phyloP scores from a whole-genome alignment of 2,888 invertebrate genomes.

The Trachelus troglodyta region DNA sequence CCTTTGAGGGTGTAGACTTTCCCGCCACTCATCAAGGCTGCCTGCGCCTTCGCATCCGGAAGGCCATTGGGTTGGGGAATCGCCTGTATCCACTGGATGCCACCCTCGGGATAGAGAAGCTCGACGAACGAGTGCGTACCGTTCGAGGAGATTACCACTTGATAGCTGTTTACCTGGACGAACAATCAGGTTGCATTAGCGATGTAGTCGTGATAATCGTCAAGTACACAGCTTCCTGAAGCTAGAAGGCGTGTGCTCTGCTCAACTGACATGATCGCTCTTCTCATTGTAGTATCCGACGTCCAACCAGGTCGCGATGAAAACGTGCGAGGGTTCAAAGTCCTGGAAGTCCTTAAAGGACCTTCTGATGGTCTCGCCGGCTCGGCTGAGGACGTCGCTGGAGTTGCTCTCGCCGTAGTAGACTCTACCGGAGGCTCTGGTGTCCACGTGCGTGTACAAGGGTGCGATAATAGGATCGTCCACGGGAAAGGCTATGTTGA shows the following conservation, averaged over 20 bases:
- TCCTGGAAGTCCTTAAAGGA: conserved; percentile 78
- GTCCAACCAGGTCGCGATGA: conserved; percentile 91
- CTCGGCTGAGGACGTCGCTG: conserved; percentile 73
- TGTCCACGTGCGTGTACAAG: conserved; percentile 92
- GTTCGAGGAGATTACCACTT: conserved; percentile 75
- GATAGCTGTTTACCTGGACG: conserved; percentile 86
- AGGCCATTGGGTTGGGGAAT: conserved; percentile 79
- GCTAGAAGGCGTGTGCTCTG: background rate
- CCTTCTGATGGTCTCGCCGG: conserved; percentile 77
- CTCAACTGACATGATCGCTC: conserved; percentile 71
- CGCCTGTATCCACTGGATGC: conserved; percentile 93
- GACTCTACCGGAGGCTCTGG: conserved; percentile 77
- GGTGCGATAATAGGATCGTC: conserved; percentile 91
- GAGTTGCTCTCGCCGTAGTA: conserved; percentile 79
- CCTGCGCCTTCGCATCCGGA: conserved; percentile 93
- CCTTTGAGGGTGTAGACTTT: conserved; percentile 81
- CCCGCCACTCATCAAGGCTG: conserved; percentile 90
- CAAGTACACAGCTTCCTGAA: conserved; percentile 62
- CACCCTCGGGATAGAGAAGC: conserved; percentile 87
- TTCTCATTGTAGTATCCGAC: conserved; percentile 81
- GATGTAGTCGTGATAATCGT: background rate
- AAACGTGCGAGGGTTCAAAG: conserved; percentile 82
- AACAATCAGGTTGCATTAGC: conserved; percentile 59
- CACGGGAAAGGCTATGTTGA: conserved; percentile 89
- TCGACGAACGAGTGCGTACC: conserved; percentile 86